Conservation (phyloP, 2,797 vertebrate genomes). For the Phalloptychus januarius region DNA sequence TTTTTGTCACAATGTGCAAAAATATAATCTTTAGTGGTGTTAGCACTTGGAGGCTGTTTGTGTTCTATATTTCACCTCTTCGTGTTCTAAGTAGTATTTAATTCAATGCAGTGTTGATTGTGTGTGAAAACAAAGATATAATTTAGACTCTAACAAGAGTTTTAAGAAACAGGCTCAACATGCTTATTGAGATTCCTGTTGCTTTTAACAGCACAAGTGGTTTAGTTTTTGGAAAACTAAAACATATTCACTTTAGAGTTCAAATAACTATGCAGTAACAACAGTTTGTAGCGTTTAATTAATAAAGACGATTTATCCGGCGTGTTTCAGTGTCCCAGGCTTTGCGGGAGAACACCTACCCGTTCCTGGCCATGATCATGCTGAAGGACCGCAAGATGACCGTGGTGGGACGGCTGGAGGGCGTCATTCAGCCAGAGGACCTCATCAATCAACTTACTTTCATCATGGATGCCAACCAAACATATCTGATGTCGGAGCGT, state of each 20-base stretch:
- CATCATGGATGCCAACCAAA: conserved; percentile 99
- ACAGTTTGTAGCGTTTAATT: neutral
- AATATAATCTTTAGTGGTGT: neutral
- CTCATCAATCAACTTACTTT: conserved; percentile 96
- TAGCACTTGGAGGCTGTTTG: neutral
- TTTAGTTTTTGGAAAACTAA: neutral
- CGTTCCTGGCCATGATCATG: conserved; percentile 98
- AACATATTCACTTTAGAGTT: neutral
- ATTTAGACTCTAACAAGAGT: neutral
- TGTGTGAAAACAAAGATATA: neutral
- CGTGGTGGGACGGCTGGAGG: conserved; percentile 94
- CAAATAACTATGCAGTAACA: neutral
- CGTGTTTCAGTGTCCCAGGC: conserved; percentile 91
- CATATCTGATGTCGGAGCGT: conserved; percentile 94
- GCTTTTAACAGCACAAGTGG: neutral
- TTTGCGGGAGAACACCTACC: conserved; percentile 95
- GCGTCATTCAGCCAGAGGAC: conserved; percentile 95
- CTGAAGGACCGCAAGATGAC: conserved; percentile 98
- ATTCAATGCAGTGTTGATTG: neutral
- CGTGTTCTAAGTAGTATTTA: neutral
- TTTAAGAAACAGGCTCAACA: neutral
- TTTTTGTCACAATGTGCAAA: neutral
- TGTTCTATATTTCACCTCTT: neutral
- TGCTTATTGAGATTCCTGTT: neutral
- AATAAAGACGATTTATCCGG: neutral